phyloP scores from a whole-genome alignment of 2,113 vertebrate species.

The Mesitornis unicolor region DNA sequence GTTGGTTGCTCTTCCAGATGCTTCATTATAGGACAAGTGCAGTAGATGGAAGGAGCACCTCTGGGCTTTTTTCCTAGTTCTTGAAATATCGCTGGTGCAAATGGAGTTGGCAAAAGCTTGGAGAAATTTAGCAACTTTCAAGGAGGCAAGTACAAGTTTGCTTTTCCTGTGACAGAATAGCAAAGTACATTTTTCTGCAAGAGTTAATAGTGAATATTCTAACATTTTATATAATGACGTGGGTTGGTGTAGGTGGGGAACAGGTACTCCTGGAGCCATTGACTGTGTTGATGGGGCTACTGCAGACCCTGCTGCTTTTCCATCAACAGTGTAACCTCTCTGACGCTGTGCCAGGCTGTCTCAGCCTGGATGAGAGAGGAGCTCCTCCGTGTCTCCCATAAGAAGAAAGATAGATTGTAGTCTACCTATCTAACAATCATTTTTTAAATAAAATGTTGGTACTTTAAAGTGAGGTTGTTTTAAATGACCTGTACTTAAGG shows the following conservation, averaged over 20 bases:
- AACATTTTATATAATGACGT: not conserved
- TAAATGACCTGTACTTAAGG: not conserved
- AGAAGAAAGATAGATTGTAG: not conserved
- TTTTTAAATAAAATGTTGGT: not conserved
- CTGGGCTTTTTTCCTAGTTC: not conserved
- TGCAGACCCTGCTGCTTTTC: not conserved
- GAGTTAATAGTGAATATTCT: not conserved
- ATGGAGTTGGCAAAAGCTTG: not conserved
- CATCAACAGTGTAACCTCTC: not conserved
- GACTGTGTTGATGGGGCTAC: not conserved
- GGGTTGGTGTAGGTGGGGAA: fast-evolving
- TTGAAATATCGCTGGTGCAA: not conserved
- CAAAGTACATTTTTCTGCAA: not conserved
- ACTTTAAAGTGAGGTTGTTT: not conserved
- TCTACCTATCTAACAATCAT: not conserved
- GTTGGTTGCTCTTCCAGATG: not conserved
- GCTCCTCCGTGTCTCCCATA: not conserved
- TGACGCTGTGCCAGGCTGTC: not conserved
- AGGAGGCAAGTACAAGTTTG: not conserved
- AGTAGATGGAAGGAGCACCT: not conserved
- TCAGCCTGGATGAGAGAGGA: not conserved
- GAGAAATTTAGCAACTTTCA: not conserved
- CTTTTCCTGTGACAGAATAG: not conserved
- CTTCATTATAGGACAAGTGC: not conserved
- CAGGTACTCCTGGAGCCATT: fast-evolving